A percentile compares a stretch with the other conserved stretches of the same genome.
phyloP scores from a whole-genome alignment of 2,797 vertebrate species.

The Corythornis leucogaster region DNA sequence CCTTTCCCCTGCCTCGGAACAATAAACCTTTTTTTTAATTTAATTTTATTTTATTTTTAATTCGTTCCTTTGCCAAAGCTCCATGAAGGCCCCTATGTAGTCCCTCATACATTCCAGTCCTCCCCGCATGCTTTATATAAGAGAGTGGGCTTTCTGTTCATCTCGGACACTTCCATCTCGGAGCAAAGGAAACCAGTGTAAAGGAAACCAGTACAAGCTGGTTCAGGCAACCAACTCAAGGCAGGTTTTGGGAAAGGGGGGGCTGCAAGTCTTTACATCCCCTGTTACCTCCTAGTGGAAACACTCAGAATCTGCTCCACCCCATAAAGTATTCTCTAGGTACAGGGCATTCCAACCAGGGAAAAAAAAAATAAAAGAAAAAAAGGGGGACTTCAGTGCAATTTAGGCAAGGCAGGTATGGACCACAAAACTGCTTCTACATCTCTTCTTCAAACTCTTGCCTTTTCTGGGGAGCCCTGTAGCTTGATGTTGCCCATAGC shows the following conservation, averaged over 20 bases:
- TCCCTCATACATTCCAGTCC: no score
- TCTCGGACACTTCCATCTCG: neutral
- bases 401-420: rapidly evolving
- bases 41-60: no score
- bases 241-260: neutral
- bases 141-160: neutral
- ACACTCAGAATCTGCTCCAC: neutral
- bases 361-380: neutral
- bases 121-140: neutral
- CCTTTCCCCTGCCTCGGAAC: neutral
- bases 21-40: neutral
- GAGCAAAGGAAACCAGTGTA: neutral
- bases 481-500: neutral
- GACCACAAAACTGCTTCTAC: neutral
- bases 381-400: neutral
- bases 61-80: neutral
- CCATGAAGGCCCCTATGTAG: neutral
- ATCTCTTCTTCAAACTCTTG: neutral
- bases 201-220: neutral
- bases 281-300: neutral
- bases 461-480: rapidly evolving
- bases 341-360: neutral
- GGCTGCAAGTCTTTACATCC: rapidly evolving
- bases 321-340: neutral
- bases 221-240: neutral